Conservation (phyloP, 2,113 vertebrate species). For the Scomber scombrus region DNA sequence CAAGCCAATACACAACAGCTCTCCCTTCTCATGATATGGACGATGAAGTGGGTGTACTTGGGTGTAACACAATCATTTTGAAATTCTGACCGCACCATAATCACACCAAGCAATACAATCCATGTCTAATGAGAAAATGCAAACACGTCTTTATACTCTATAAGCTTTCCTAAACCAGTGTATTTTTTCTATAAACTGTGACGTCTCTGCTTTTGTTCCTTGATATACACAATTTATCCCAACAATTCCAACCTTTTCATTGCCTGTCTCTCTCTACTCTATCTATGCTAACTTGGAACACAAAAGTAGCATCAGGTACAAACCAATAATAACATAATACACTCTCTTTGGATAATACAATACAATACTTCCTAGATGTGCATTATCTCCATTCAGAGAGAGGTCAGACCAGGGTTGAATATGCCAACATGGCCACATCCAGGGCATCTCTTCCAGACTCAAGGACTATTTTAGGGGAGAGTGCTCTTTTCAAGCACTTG, state of each 20-base stretch:
- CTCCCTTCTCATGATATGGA: constrained; percentile 6
- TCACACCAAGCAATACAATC: constrained; percentile 2
- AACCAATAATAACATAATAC: not conserved
- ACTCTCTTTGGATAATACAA: not conserved
- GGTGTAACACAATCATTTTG: constrained; percentile 16
- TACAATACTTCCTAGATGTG: not conserved
- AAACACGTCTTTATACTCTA: not conserved
- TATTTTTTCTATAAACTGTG: constrained; percentile 10
- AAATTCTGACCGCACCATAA: constrained; percentile 7
- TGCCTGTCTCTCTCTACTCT: not conserved
- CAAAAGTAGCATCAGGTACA: not conserved
- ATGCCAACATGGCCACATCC: constrained; percentile 56
- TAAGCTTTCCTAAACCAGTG: not conserved
- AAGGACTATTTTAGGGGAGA: constrained; percentile 62
- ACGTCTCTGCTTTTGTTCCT: constrained; percentile 3
- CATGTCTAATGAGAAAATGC: constrained; percentile 20
- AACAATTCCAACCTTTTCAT: not conserved
- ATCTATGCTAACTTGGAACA: not conserved
- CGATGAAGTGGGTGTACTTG: constrained; percentile 30
- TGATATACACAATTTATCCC: not conserved
- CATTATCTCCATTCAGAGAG: constrained; percentile 33
- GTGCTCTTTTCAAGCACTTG: constrained; percentile 60
- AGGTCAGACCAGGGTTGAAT: constrained; percentile 32
- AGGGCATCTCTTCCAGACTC: constrained; percentile 50
- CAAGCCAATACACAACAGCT: constrained; percentile 18